A percentile compares a stretch with the other conserved stretches of the same genome.
Conservation (phyloP, 2,113 vertebrate genomes). For the Delphinapterus leucas region DNA sequence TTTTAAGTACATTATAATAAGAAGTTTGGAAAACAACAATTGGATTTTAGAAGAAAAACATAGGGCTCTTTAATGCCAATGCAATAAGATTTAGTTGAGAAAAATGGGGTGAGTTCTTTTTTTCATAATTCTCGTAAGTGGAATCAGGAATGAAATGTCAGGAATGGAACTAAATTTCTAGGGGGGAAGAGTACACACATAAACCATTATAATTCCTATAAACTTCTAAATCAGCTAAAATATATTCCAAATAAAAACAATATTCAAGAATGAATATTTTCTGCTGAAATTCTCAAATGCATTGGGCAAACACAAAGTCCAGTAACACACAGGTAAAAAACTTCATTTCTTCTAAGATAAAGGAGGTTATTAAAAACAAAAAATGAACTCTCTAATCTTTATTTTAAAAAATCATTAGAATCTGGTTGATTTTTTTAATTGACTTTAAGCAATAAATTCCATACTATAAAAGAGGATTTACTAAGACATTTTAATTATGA, state of each 20-base stretch:
- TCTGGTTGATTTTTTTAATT: not conserved
- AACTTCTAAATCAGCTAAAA: not conserved
- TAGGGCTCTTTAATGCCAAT: not conserved
- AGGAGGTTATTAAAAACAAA: not conserved
- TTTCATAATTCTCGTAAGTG: not conserved
- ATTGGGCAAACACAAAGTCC: not conserved
- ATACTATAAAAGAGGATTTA: not conserved
- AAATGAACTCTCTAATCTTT: not conserved
- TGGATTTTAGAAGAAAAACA: not conserved
- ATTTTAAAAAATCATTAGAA: not conserved
- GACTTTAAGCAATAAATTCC: not conserved
- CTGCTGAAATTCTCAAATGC: not conserved
- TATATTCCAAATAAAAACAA: not conserved
- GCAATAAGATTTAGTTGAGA: not conserved
- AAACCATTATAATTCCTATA: not conserved
- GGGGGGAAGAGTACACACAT: not conserved
- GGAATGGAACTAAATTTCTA: not conserved
- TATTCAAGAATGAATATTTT: not conserved
- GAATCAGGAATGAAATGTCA: constrained; percentile 21
- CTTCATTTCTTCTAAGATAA: not conserved
- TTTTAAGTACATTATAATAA: not conserved
- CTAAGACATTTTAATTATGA: not conserved
- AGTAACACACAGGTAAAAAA: not conserved
- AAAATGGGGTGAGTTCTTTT: not conserved
- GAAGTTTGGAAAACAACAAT: not conserved